Evolutionary conservation across 2,888 invertebrate species (phyloP).

Genomic region (Lasioglossum figueresi): DNA sequence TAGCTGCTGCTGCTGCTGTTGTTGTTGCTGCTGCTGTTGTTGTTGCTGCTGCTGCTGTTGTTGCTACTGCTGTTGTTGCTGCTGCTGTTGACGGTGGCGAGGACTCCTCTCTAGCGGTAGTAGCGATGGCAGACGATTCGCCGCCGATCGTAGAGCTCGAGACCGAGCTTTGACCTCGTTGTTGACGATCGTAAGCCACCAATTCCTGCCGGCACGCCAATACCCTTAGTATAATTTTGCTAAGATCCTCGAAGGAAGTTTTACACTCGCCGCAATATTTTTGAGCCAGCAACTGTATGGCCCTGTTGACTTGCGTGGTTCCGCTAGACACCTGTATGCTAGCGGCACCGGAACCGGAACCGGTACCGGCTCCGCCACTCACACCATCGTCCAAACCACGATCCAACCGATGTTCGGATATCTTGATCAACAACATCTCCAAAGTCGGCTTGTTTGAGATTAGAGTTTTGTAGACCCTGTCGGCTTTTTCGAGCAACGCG

Average conservation of each 20-base stretch:
- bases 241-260: conserved; percentile 97
- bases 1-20: not conserved
- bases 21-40: not conserved
- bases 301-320: conserved; percentile 92
- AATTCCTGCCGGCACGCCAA: conserved; percentile 95
- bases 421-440: conserved; percentile 93
- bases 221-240: conserved; percentile 95
- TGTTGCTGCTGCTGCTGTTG: not conserved
- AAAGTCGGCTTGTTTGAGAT: conserved; percentile 95
- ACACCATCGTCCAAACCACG: conserved; percentile 86
- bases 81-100: not conserved
- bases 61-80: not conserved
- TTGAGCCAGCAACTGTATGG: conserved; percentile 96
- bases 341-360: not conserved
- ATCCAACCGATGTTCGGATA: conserved; percentile 93
- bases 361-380: conserved; percentile 1
- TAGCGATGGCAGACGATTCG: conserved; percentile 16
- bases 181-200: conserved; percentile 95
- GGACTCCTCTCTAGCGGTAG: not conserved
- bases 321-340: conserved; percentile 82
- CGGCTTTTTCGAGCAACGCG: conserved; percentile 95
- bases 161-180: conserved; percentile 86
- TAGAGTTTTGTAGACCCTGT: conserved; percentile 95
- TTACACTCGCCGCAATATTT: conserved; percentile 98
- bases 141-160: conserved; percentile 1